A percentile compares a stretch with the other conserved stretches of the same genome.
phyloP scores from a whole-genome alignment of 2,888 invertebrate genomes.

The Epinotia demarniana region DNA sequence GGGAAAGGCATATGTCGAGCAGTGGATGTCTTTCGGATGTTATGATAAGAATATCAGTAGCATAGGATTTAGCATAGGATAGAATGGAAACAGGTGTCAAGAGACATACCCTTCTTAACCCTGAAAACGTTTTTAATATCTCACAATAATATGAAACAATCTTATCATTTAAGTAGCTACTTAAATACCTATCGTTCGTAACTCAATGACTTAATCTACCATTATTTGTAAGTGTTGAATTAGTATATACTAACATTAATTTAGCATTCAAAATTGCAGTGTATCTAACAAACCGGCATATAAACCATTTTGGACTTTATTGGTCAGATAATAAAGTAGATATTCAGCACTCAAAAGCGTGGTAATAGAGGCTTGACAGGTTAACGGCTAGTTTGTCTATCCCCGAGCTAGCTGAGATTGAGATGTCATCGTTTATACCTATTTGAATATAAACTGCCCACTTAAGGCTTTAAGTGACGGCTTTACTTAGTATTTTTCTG shows the following conservation, averaged over 20 bases:
- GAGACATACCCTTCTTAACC: no score
- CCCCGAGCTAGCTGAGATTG: conserved; percentile 63
- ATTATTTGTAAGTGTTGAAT: not conserved
- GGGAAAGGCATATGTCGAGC: no score
- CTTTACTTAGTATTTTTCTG: conserved; percentile 3
- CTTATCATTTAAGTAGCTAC: not conserved
- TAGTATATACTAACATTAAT: not conserved
- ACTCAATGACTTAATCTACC: not conserved
- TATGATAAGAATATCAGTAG: no score
- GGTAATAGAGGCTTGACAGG: conserved; percentile 15
- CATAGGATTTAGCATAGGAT: no score
- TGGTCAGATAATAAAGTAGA: not conserved
- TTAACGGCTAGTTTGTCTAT: conserved; percentile 39
- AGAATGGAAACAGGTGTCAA: no score
- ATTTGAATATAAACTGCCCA: conserved; percentile 74
- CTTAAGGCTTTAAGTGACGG: conserved; percentile 58
- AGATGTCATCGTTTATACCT: conserved; percentile 71
- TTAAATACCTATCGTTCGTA: not conserved
- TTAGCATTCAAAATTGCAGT: conserved; percentile 2
- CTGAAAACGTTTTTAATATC: no score
- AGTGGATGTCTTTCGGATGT: no score
- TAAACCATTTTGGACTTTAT: not conserved
- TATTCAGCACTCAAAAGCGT: not conserved
- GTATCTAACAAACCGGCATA: not conserved
- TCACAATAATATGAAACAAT: no score